These are phyloP conservation scores for Limnothrissa miodon DNA, from an alignment of 2,113 vertebrate genomes.

Conservation along the genomic window DNA sequence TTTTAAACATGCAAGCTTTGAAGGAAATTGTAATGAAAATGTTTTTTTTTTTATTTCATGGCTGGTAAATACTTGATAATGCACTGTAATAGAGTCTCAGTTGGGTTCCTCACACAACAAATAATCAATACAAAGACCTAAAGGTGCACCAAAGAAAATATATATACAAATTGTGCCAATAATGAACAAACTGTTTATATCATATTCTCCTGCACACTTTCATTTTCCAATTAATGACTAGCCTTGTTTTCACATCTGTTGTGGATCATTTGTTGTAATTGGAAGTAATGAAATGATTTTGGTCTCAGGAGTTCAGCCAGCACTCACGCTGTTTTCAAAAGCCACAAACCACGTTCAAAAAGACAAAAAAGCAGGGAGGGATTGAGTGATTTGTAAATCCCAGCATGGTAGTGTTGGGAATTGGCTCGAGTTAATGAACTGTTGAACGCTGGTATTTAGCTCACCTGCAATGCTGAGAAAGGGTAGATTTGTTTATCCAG, in stretches of 20 bases:
- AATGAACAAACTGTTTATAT: slow-evolving; percentile 19
- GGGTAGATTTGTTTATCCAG: slow-evolving; percentile 40
- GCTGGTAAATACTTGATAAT: slow-evolving; percentile 44
- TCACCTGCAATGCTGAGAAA: slow-evolving; percentile 57
- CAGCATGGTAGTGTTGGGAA: slow-evolving; percentile 19
- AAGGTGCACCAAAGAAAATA: slow-evolving; percentile 34
- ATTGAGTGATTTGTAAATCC: slow-evolving; percentile 18
- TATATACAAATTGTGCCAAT: slow-evolving; percentile 34
- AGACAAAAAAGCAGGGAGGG: not conserved
- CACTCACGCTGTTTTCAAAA: slow-evolving; percentile 39
- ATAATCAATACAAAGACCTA: slow-evolving; percentile 29
- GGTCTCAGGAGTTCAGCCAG: slow-evolving; percentile 31
- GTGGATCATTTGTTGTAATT: slow-evolving; percentile 29
- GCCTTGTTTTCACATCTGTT: slow-evolving; percentile 16
- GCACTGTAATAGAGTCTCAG: slow-evolving; percentile 20
- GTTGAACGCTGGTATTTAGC: slow-evolving; percentile 42
- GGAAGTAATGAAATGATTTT: slow-evolving; percentile 31
- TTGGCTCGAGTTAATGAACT: slow-evolving; percentile 53
- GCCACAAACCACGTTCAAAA: slow-evolving; percentile 20
- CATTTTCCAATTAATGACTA: slow-evolving; percentile 37
- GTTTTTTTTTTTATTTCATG: slow-evolving; percentile 29
- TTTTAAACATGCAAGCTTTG: slow-evolving; percentile 17
- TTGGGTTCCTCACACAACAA: slow-evolving; percentile 33
- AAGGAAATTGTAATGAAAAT: slow-evolving; percentile 26
- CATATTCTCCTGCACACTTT: slow-evolving; percentile 31